These are phyloP conservation scores for Trematocara macrostoma DNA, from an alignment of 2,113 vertebrate genomes.

Conservation along the genomic window DNA sequence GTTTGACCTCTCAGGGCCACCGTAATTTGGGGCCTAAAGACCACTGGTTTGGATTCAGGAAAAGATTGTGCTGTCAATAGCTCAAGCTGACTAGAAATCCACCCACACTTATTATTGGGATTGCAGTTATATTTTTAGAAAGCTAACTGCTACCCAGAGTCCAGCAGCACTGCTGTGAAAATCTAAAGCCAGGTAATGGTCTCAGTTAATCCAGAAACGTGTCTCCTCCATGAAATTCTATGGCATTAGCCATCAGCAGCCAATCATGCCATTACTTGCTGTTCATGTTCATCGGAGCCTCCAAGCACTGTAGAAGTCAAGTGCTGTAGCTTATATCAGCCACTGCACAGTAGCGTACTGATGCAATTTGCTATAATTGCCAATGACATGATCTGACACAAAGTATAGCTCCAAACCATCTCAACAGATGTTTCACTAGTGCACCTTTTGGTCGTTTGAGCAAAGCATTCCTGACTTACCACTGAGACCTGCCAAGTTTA, in stretches of 20 bases:
- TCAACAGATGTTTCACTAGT: conserved; percentile 33
- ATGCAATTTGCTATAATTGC: conserved; percentile 35
- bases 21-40: neutral
- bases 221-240: neutral
- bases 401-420: conserved; percentile 27
- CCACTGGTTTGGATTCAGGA: neutral
- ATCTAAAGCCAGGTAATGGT: neutral
- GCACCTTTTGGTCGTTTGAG: conserved; percentile 7
- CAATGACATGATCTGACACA: conserved; percentile 30
- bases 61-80: neutral
- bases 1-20: neutral
- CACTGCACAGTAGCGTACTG: neutral
- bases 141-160: neutral
- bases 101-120: no score
- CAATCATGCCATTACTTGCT: neutral
- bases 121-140: neutral
- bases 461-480: neutral
- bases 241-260: neutral
- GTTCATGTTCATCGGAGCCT: neutral
- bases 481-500: conserved; percentile 6
- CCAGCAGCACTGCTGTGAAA: neutral
- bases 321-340: conserved; percentile 1
- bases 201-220: neutral
- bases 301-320: neutral
- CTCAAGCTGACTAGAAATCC: neutral